phyloP scores from a whole-genome alignment of 2,888 invertebrate genomes.

The Netelia fuscicornis region DNA sequence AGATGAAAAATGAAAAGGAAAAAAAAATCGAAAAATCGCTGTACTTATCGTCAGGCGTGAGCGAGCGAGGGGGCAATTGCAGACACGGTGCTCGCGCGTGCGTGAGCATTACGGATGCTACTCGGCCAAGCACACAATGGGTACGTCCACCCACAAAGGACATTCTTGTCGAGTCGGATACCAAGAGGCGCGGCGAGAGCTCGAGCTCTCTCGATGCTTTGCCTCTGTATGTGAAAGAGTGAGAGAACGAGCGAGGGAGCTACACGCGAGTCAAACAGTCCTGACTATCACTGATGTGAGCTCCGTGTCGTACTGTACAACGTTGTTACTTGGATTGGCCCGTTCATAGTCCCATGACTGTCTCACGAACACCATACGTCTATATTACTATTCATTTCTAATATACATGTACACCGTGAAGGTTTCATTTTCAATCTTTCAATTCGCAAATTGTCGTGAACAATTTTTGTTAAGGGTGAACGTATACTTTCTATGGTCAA shows the following conservation, averaged over 20 bases:
- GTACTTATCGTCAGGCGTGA: constrained; percentile 48
- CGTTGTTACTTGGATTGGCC: too few relatives aligned
- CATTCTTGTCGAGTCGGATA: constrained; percentile 73
- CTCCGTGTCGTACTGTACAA: too few relatives aligned
- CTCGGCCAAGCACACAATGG: constrained; percentile 64
- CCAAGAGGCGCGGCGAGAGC: constrained; percentile 68
- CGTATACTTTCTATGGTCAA: too few relatives aligned
- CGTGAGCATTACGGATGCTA: constrained; percentile 70
- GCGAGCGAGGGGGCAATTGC: constrained; percentile 53
- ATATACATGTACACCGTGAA: too few relatives aligned
- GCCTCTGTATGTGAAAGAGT: not conserved
- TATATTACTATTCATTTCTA: too few relatives aligned
- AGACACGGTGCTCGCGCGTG: constrained; percentile 66
- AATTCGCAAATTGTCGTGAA: too few relatives aligned
- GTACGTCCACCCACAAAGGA: constrained; percentile 71
- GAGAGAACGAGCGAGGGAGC: not conserved
- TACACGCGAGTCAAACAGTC: too few relatives aligned
- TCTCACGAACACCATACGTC: too few relatives aligned
- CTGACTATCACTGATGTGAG: too few relatives aligned
- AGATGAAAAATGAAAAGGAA: constrained; percentile 14
- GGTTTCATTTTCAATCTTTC: too few relatives aligned
- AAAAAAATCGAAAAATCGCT: constrained; percentile 9
- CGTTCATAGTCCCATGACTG: too few relatives aligned
- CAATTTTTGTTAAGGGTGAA: too few relatives aligned
- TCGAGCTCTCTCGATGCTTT: constrained; percentile 40